Evolutionary conservation across 2,888 invertebrate species (phyloP).

Genomic region (Agrenia bidenticulata): DNA sequence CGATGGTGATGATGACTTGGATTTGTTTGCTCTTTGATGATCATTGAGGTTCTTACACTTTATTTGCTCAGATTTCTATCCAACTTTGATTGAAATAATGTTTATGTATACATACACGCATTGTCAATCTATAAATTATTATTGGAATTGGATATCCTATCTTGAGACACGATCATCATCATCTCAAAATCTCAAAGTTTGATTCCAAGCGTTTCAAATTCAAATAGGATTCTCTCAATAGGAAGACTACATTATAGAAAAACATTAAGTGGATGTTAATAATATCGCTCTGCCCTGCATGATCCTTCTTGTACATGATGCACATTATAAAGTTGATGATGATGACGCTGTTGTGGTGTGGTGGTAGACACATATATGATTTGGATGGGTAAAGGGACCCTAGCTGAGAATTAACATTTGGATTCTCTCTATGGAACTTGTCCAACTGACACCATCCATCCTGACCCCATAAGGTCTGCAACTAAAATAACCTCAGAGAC

Average conservation of each 20-base stretch:
- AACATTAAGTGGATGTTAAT: slow-evolving; percentile 4
- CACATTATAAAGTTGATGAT: neutral
- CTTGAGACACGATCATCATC: slow-evolving; percentile 6
- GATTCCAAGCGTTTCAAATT: no score
- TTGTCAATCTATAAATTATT: neutral
- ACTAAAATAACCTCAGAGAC: slow-evolving; percentile 3
- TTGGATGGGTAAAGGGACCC: slow-evolving; percentile 25
- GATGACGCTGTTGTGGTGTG: neutral
- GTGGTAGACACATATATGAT: neutral
- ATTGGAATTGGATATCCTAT: neutral
- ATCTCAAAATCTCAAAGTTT: neutral
- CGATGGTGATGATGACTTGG: slow-evolving; percentile 7
- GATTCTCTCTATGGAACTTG: slow-evolving; percentile 28
- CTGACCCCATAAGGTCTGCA: slow-evolving; percentile 11
- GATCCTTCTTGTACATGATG: no score
- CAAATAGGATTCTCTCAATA: no score
- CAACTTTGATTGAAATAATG: neutral
- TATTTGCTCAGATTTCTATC: slow-evolving; percentile 1
- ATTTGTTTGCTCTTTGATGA: neutral
- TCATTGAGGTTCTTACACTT: neutral
- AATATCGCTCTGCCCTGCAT: slow-evolving; percentile 1
- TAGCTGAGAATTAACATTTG: slow-evolving; percentile 29
- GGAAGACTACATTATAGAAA: no score
- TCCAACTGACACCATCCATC: slow-evolving; percentile 25
- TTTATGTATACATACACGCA: neutral